These are phyloP conservation scores for Lophotis ruficrista DNA, from an alignment of 2,113 vertebrate species.

Conservation along the genomic window DNA sequence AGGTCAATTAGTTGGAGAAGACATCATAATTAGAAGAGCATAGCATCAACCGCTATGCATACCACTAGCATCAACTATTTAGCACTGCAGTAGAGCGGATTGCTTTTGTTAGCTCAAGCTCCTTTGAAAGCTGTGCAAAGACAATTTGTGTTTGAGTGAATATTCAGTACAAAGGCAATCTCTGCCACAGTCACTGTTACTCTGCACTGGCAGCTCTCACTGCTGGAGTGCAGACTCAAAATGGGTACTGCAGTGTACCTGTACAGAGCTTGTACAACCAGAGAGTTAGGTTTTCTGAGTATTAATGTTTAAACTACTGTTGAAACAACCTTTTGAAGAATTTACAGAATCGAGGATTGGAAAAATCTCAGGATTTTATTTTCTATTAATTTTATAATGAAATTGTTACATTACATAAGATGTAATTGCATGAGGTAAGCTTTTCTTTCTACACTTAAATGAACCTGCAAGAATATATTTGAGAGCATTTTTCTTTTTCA, in stretches of 20 bases:
- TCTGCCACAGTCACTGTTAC: not conserved
- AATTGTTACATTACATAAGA: rapidly evolving
- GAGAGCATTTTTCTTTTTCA: not conserved
- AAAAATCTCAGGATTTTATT: not conserved
- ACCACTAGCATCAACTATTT: too few species aligned
- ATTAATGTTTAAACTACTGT: not conserved
- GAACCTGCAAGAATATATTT: not conserved
- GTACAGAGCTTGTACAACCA: not conserved
- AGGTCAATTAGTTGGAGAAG: not conserved
- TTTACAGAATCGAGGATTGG: not conserved
- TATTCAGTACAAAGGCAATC: not conserved
- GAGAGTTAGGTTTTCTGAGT: not conserved
- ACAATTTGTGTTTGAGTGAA: not conserved
- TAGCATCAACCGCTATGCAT: not conserved
- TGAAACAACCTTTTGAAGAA: not conserved
- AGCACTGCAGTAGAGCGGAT: not conserved
- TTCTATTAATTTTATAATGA: not conserved
- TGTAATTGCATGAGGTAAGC: not conserved
- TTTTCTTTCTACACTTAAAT: not conserved
- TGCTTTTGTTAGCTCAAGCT: not conserved
- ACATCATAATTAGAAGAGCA: not conserved
- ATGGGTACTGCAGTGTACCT: not conserved
- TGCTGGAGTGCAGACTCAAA: not conserved
- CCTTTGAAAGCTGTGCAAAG: not conserved
- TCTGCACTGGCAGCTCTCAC: rapidly evolving